Conservation (phyloP, 2,113 vertebrate genomes). For the Ia io region DNA sequence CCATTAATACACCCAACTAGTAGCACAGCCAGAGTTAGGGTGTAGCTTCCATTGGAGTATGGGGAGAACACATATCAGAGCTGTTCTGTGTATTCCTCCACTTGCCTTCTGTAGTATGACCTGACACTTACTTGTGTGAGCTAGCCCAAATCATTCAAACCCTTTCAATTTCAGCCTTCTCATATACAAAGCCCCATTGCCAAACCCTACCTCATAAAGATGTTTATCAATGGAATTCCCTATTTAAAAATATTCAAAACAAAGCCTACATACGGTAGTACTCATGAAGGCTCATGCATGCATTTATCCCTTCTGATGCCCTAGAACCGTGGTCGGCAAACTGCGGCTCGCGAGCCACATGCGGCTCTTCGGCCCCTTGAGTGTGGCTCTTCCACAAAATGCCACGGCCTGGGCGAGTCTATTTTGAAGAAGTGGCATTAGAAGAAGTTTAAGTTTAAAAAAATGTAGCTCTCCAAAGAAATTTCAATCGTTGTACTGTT, state of each 20-base stretch:
- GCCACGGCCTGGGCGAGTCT: too few species aligned
- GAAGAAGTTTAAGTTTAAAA: too few species aligned
- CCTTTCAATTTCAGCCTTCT: not conserved
- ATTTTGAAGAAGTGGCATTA: too few species aligned
- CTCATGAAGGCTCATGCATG: not conserved
- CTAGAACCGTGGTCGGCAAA: too few species aligned
- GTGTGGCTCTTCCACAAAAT: too few species aligned
- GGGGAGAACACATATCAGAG: not conserved
- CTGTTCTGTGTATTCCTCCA: not conserved
- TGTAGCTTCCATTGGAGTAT: accelerated
- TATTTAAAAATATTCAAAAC: not conserved
- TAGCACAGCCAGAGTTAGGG: not conserved
- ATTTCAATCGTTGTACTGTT: too few species aligned
- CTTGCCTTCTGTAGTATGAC: not conserved
- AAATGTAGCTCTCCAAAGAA: too few species aligned
- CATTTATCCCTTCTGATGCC: not conserved
- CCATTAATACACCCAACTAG: not conserved
- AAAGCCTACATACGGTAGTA: not conserved
- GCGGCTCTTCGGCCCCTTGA: too few species aligned
- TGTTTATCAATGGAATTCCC: not conserved
- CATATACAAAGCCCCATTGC: not conserved
- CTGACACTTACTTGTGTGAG: not conserved
- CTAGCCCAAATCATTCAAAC: not conserved
- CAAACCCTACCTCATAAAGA: not conserved
- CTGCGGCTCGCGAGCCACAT: too few species aligned